Evolutionary conservation across 1,140 invertebrate species (phyloP).

Genomic region (Halesus radiatus): DNA sequence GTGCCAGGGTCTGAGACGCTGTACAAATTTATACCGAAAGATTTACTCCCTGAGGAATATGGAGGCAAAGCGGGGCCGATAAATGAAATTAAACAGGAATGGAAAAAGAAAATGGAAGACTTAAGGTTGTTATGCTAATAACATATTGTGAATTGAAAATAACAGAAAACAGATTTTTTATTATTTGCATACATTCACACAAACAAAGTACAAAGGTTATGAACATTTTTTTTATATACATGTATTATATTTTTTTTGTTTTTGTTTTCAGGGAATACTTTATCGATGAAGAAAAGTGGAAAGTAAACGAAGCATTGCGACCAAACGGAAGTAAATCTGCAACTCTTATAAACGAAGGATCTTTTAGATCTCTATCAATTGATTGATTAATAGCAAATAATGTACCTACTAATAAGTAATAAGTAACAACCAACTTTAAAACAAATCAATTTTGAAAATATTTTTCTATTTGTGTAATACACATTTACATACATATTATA

Average conservation of each 20-base stretch:
- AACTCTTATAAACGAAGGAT: constrained; percentile 17
- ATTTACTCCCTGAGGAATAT: constrained; percentile 77
- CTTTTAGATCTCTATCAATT: constrained; percentile 49
- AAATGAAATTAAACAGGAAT: constrained; percentile 71
- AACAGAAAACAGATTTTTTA: too few species aligned
- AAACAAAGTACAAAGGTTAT: too few species aligned
- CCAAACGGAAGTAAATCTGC: constrained; percentile 17
- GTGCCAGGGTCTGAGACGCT: constrained; percentile 72
- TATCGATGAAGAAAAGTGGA: constrained; percentile 50
- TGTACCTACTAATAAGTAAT: too few species aligned
- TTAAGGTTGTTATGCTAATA: constrained; percentile 60
- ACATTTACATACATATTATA: too few species aligned
- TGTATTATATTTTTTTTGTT: too few species aligned
- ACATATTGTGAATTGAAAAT: too few species aligned
- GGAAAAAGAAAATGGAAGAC: constrained; percentile 66
- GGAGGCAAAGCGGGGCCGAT: constrained; percentile 74
- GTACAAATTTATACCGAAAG: constrained; percentile 73
- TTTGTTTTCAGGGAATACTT: constrained; percentile 52
- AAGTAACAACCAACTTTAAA: too few species aligned
- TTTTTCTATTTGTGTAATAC: too few species aligned
- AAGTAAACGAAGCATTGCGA: constrained; percentile 47
- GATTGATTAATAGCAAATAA: constrained; percentile 44
- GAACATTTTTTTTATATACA: too few species aligned
- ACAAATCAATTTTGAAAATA: too few species aligned
- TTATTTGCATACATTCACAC: too few species aligned